Evolutionary conservation across 2,797 vertebrate species (phyloP).

Genomic region (Sorex maritimensis): DNA sequence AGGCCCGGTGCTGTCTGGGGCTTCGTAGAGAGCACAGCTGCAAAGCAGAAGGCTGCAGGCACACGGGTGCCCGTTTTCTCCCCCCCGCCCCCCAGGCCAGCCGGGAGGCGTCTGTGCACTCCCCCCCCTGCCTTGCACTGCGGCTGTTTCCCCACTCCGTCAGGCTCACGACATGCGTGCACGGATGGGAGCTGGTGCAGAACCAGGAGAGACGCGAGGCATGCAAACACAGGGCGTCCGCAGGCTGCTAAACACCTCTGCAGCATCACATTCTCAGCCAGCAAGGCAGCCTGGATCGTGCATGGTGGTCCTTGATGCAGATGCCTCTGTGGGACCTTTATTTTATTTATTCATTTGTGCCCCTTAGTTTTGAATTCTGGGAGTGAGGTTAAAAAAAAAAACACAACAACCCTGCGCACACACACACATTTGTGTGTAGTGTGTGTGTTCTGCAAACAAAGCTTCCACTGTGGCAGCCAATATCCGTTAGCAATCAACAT

Average conservation of each 20-base stretch:
- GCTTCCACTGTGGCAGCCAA: background rate
- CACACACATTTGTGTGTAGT: too few relatives aligned
- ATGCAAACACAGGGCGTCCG: background rate
- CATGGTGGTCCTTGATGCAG: background rate
- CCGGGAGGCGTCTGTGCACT: too few relatives aligned
- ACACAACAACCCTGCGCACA: too few relatives aligned
- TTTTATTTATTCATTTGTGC: too few relatives aligned
- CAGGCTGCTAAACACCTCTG: background rate
- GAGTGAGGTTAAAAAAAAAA: too few relatives aligned
- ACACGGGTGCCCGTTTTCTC: background rate
- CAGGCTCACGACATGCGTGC: background rate
- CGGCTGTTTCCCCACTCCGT: background rate
- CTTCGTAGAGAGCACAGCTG: background rate
- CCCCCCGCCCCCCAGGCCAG: too few relatives aligned
- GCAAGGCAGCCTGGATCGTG: background rate
- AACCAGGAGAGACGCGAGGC: background rate
- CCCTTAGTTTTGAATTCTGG: too few relatives aligned
- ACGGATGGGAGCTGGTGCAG: background rate
- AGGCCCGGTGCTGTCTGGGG: background rate
- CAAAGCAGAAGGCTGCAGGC: rapidly evolving
- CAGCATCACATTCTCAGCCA: background rate
- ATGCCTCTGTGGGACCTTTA: background rate
- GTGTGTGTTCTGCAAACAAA: background rate
- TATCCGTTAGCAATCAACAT: background rate
- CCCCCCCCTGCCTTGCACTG: too few relatives aligned